Percentiles rank a stretch among this genome's conserved stretches.
Conservation (phyloP, 2,888 invertebrate genomes). For the Hemithea aestivaria region DNA sequence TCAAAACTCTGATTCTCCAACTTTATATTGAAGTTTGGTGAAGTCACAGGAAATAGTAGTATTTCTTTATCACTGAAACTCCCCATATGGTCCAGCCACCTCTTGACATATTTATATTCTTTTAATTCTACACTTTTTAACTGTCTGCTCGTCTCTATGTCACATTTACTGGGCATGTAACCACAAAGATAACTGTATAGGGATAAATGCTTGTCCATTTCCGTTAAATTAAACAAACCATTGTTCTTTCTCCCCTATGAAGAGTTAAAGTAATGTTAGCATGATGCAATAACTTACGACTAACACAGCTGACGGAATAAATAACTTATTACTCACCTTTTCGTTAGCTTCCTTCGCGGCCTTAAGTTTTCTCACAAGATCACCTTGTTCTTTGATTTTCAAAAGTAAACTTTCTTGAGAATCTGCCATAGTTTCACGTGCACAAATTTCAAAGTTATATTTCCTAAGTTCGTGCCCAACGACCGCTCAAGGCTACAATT, state of each 20-base stretch:
- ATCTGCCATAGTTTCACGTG: constrained; percentile 51
- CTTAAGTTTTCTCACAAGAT: constrained; percentile 89
- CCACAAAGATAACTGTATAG: constrained; percentile 79
- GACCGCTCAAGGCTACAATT: constrained; percentile 41
- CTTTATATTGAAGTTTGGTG: constrained; percentile 38
- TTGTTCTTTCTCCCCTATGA: constrained; percentile 52
- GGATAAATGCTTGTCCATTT: constrained; percentile 67
- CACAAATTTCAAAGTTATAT: not conserved
- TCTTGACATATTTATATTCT: constrained; percentile 68
- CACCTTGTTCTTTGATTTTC: constrained; percentile 83
- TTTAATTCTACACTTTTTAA: constrained; percentile 51
- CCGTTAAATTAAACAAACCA: constrained; percentile 44
- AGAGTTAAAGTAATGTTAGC: constrained; percentile 25
- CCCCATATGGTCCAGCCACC: constrained; percentile 81
- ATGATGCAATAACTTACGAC: constrained; percentile 38
- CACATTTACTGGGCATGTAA: constrained; percentile 74
- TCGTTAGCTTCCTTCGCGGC: constrained; percentile 87
- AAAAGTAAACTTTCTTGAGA: constrained; percentile 54
- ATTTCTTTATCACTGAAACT: constrained; percentile 77
- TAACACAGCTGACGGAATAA: not conserved
- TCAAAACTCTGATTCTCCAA: constrained; percentile 43
- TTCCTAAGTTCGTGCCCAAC: constrained; percentile 10
- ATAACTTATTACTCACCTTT: constrained; percentile 77
- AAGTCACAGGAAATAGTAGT: constrained; percentile 53
- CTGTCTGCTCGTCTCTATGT: constrained; percentile 58